A percentile compares a stretch with the other conserved stretches of the same genome.
phyloP scores from a whole-genome alignment of 2,113 vertebrate species.

The Etia nguti region DNA sequence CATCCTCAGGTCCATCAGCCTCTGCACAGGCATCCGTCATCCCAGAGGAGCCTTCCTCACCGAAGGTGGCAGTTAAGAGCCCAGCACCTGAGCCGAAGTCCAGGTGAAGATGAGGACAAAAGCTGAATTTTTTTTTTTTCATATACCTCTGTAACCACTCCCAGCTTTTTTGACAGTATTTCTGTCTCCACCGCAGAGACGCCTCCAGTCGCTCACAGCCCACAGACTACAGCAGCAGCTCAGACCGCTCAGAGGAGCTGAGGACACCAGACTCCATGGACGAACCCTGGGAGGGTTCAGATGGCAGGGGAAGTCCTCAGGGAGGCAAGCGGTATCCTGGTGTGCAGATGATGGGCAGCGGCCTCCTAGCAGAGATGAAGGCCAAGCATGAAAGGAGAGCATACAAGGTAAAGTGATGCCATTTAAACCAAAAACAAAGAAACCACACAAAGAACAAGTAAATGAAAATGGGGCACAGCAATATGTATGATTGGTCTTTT shows the following conservation, averaged over 20 bases:
- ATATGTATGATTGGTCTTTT: not conserved
- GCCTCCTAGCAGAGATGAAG: conserved; percentile 94
- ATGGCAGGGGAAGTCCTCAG: conserved; percentile 82
- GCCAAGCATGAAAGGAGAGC: conserved; percentile 94
- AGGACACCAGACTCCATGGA: conserved; percentile 85
- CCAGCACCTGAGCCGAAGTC: conserved; percentile 71
- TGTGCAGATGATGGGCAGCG: conserved; percentile 90
- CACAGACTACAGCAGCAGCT: conserved; percentile 74
- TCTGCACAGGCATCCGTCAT: not conserved
- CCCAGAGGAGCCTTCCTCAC: conserved; percentile 81
- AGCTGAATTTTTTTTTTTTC: accelerated
- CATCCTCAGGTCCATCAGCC: conserved; percentile 22
- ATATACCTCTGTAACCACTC: not conserved
- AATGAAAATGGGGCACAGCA: not conserved
- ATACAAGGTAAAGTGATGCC: conserved; percentile 76
- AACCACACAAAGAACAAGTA: not conserved
- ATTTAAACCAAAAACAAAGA: not conserved
- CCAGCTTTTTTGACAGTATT: accelerated
- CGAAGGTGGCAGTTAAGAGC: conserved; percentile 72
- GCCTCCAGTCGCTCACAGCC: conserved; percentile 49
- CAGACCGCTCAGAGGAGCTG: conserved; percentile 82
- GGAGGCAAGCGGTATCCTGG: conserved; percentile 81
- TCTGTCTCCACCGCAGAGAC: conserved; percentile 29
- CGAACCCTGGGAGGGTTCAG: conserved; percentile 77
- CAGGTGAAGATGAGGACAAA: conserved; percentile 21